phyloP scores from a whole-genome alignment of 2,797 vertebrate species.

The Acanthurus tractus region DNA sequence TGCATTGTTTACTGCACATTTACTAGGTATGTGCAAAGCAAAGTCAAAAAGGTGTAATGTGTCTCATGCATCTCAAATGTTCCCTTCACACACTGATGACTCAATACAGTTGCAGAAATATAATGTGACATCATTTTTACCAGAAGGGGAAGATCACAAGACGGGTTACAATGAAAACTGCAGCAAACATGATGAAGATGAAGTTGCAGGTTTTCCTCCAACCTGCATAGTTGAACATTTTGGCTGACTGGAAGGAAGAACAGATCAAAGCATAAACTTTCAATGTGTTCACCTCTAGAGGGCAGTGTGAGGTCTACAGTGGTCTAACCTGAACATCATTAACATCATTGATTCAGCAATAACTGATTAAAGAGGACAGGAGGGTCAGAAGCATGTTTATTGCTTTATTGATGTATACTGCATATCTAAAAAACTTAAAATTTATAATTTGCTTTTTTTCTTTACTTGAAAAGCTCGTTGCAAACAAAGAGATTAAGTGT shows the following conservation, averaged over 20 bases:
- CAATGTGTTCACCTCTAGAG: slow-evolving; percentile 58
- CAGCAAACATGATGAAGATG: slow-evolving; percentile 92
- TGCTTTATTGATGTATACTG: neutral
- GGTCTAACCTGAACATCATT: neutral
- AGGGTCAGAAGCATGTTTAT: neutral
- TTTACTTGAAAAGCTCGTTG: neutral
- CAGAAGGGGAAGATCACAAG: slow-evolving; percentile 95
- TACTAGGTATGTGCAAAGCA: neutral
- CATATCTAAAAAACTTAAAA: no score
- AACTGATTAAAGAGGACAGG: neutral
- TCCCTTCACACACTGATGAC: neutral
- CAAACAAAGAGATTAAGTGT: neutral
- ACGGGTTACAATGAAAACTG: slow-evolving; percentile 92
- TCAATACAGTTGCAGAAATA: neutral
- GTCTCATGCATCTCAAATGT: neutral
- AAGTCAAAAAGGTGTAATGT: neutral
- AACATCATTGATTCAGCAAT: neutral
- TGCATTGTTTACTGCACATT: no score
- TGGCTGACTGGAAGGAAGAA: slow-evolving; percentile 87
- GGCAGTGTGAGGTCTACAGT: slow-evolving; percentile 44
- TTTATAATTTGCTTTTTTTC: neutral
- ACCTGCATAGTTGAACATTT: slow-evolving; percentile 98
- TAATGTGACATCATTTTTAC: slow-evolving; percentile 81
- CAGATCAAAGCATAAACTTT: slow-evolving; percentile 6
- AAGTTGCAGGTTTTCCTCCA: slow-evolving; percentile 96